Conservation (phyloP, 2,113 vertebrate species). For the Danio rerio region DNA sequence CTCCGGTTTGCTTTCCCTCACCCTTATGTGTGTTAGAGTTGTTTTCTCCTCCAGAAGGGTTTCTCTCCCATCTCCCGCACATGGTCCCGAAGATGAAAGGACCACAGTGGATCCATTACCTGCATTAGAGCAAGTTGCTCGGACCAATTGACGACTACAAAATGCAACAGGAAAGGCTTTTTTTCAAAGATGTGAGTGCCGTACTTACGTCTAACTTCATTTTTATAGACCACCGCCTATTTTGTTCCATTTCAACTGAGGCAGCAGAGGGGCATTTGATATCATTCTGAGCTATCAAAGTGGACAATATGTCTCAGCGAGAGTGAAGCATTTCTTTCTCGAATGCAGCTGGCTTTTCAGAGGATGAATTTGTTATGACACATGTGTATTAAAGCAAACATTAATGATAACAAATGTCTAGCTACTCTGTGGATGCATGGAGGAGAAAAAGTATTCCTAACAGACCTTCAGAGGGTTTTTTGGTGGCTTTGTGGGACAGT, state of each 20-base stretch:
- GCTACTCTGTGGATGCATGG: slow-evolving; percentile 43
- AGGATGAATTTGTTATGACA: slow-evolving; percentile 79
- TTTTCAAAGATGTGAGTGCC: slow-evolving; percentile 91
- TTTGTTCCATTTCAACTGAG: slow-evolving; percentile 88
- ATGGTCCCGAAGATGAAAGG: slow-evolving; percentile 92
- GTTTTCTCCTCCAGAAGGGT: slow-evolving; percentile 70
- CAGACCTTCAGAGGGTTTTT: background rate
- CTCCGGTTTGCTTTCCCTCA: slow-evolving; percentile 72
- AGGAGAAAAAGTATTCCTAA: slow-evolving; percentile 1
- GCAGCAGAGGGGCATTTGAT: slow-evolving; percentile 90
- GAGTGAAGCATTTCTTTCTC: slow-evolving; percentile 76
- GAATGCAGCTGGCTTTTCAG: slow-evolving; percentile 86
- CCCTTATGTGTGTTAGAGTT: slow-evolving; percentile 79
- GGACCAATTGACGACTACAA: slow-evolving; percentile 85
- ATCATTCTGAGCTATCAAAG: slow-evolving; percentile 89
- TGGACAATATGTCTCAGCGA: slow-evolving; percentile 87
- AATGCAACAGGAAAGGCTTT: slow-evolving; percentile 90
- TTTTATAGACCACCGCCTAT: slow-evolving; percentile 87
- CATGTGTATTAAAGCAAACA: slow-evolving; percentile 71
- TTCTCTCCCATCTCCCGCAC: slow-evolving; percentile 77
- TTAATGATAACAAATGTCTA: slow-evolving; percentile 59
- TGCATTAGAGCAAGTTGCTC: slow-evolving; percentile 90
- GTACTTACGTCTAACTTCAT: slow-evolving; percentile 91
- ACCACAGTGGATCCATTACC: slow-evolving; percentile 91
- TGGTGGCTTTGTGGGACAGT: background rate